Conservation (phyloP, 2,888 invertebrate genomes). For the Leucania comma region DNA sequence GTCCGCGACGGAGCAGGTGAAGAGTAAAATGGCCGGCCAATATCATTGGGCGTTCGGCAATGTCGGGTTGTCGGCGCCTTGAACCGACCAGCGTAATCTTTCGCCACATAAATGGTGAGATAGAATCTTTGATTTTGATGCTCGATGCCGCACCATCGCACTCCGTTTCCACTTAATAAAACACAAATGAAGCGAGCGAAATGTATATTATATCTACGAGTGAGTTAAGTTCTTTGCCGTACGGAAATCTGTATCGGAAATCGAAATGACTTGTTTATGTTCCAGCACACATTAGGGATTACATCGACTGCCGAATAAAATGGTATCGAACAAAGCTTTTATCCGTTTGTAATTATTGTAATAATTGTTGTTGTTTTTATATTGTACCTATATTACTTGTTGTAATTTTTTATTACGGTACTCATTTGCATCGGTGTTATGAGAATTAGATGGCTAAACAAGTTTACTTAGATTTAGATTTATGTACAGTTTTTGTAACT, state of each 20-base stretch:
- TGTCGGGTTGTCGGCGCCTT: constrained; percentile 11
- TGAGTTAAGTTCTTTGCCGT: constrained; percentile 59
- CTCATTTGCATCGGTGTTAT: background rate
- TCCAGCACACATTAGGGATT: constrained; percentile 52
- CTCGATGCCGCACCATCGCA: constrained; percentile 62
- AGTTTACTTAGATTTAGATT: too few species aligned
- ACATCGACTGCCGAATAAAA: constrained; percentile 1
- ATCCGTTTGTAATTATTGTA: constrained; percentile 7
- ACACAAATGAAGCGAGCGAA: constrained; percentile 82
- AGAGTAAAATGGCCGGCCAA: constrained; percentile 58
- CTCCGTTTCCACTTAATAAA: constrained; percentile 84
- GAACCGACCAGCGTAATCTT: constrained; percentile 62
- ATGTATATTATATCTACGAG: constrained; percentile 79
- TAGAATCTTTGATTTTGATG: constrained; percentile 65
- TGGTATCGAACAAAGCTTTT: background rate
- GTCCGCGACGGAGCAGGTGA: constrained; percentile 53
- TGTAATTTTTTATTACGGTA: background rate
- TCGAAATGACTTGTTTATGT: constrained; percentile 69
- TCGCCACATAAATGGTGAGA: constrained; percentile 65
- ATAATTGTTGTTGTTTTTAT: too few species aligned
- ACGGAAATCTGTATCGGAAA: constrained; percentile 70
- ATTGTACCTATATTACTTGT: too few species aligned
- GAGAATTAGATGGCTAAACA: too few species aligned
- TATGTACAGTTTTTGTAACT: too few species aligned
- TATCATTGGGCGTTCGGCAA: constrained; percentile 53